Evolutionary conservation across 2,797 vertebrate species (phyloP).

Genomic region (Propithecus perrieri): DNA sequence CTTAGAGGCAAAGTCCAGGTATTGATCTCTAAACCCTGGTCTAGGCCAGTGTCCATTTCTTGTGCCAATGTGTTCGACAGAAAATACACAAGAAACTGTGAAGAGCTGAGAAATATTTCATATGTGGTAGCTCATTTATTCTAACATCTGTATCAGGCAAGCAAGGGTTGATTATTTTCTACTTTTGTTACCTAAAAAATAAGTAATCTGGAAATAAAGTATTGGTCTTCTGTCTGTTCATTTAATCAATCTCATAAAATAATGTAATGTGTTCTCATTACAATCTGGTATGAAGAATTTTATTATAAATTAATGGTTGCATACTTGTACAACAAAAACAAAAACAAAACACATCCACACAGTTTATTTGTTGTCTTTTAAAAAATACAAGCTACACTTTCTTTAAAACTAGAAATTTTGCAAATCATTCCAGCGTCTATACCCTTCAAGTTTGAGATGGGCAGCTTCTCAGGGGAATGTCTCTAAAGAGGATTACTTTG

Average conservation of each 20-base stretch:
- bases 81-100: not conserved
- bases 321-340: not conserved
- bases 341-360: not conserved
- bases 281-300: conserved; percentile 26
- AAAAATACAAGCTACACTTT: conserved; percentile 15
- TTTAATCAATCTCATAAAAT: conserved; percentile 19
- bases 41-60: not conserved
- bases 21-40: not conserved
- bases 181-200: not conserved
- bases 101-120: not conserved
- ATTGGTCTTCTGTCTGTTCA: not conserved
- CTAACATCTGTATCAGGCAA: not conserved
- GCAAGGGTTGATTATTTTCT: not conserved
- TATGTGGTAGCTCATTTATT: not conserved
- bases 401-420: conserved; percentile 39
- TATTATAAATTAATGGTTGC: conserved; percentile 50
- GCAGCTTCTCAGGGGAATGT: not conserved
- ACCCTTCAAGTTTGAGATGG: conserved; percentile 4
- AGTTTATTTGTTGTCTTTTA: conserved; percentile 44
- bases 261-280: conserved; percentile 7
- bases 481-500: conserved; percentile 20
- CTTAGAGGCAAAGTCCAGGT: not conserved
- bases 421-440: conserved; percentile 51
- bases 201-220: not conserved
- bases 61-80: not conserved